phyloP scores from a whole-genome alignment of 2,888 invertebrate genomes.

The Leptothorax acervorum region DNA sequence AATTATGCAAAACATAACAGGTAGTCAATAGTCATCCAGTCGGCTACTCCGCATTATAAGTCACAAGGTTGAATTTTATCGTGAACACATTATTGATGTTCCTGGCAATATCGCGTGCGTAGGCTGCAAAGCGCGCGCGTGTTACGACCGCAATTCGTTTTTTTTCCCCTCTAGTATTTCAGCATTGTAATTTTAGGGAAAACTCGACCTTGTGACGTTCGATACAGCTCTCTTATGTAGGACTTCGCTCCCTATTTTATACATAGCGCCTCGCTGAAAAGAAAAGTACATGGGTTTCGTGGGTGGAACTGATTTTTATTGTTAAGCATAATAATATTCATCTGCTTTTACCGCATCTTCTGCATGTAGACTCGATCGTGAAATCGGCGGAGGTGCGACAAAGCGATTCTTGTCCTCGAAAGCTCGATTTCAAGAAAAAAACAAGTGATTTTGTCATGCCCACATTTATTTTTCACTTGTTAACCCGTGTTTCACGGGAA shows the following conservation, averaged over 20 bases:
- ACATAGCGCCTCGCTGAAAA: slow-evolving; percentile 18
- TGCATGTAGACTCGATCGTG: slow-evolving; percentile 45
- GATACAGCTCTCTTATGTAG: neutral
- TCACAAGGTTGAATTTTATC: slow-evolving; percentile 52
- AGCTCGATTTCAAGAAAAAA: slow-evolving; percentile 14
- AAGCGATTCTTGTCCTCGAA: neutral
- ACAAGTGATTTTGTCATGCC: neutral
- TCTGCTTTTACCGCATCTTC: slow-evolving; percentile 56
- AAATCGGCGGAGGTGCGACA: slow-evolving; percentile 27
- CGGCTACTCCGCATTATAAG: slow-evolving; percentile 7
- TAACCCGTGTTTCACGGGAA: neutral
- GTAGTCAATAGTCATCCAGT: slow-evolving; percentile 11
- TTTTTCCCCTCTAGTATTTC: slow-evolving; percentile 7
- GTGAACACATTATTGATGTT: slow-evolving; percentile 45
- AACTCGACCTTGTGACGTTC: slow-evolving; percentile 25
- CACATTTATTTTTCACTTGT: slow-evolving; percentile 6
- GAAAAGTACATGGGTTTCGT: slow-evolving; percentile 34
- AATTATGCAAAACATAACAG: slow-evolving; percentile 38
- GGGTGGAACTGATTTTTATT: slow-evolving; percentile 52
- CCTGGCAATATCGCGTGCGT: slow-evolving; percentile 19
- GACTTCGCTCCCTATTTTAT: neutral
- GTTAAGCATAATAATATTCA: slow-evolving; percentile 49
- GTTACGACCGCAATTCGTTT: neutral
- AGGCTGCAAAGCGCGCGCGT: neutral
- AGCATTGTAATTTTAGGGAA: slow-evolving; percentile 25